Percentiles rank a stretch among this genome's conserved stretches.
Conservation (phyloP, 2,113 vertebrate species). For the Burhinus bistriatus region DNA sequence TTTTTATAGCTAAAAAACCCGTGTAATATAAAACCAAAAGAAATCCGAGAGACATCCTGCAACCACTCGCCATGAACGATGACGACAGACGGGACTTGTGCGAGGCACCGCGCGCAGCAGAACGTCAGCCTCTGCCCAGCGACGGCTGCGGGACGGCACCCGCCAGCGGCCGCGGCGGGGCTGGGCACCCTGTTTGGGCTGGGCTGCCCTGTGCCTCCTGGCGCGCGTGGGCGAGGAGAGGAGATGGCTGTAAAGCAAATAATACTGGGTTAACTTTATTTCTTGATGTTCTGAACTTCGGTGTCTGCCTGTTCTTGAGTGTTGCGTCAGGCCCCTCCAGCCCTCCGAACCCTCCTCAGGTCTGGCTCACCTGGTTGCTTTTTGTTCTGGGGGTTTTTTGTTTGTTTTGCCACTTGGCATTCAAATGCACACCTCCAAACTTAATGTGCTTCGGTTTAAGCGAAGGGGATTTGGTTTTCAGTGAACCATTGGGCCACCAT, state of each 20-base stretch:
- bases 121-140: no score
- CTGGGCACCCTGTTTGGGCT: neutral
- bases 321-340: neutral
- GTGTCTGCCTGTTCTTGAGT: fast-evolving
- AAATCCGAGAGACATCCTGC: neutral
- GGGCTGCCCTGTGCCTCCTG: neutral
- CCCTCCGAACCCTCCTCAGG: neutral
- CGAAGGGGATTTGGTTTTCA: neutral
- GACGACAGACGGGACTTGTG: neutral
- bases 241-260: neutral
- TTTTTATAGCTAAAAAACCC: neutral
- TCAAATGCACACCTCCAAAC: neutral
- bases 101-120: fast-evolving
- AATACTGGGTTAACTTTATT: neutral
- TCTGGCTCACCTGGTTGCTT: neutral
- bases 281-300: no score
- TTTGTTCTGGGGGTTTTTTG: neutral
- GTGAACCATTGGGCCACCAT: neutral
- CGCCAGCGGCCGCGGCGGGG: neutral
- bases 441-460: neutral
- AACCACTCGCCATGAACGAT: neutral
- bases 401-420: neutral
- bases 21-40: neutral
- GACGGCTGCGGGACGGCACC: neutral
- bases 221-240: fast-evolving